Evolutionary conservation across 2,888 invertebrate species (phyloP).

Genomic region (Griposia aprilina): DNA sequence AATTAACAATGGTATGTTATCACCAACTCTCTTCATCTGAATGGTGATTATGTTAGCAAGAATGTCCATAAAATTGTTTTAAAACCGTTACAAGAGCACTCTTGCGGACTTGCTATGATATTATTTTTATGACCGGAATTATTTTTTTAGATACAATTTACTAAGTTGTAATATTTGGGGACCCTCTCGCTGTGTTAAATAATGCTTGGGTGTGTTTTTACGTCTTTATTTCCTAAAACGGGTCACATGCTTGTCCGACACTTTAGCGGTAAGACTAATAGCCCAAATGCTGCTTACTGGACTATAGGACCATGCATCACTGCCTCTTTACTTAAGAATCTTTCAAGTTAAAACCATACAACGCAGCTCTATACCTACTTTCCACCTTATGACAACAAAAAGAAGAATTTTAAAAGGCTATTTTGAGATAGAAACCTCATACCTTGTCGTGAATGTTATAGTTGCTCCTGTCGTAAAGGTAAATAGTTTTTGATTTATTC

Average conservation of each 20-base stretch:
- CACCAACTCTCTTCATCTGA: background rate
- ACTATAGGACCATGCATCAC: background rate
- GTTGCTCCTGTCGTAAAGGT: constrained; percentile 19
- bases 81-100: no score
- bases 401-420: no score
- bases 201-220: background rate
- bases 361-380: no score
- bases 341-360: background rate
- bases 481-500: constrained; percentile 50
- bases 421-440: background rate
- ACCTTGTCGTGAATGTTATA: background rate
- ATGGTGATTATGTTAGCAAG: background rate
- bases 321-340: background rate
- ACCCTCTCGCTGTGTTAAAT: background rate
- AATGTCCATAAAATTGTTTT: background rate
- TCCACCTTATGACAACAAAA: no score
- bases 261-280: background rate
- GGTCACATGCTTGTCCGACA: background rate
- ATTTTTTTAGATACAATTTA: background rate
- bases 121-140: no score
- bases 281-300: background rate
- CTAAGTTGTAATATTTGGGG: no score
- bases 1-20: background rate
- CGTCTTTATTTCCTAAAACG: background rate
- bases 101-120: no score